Percentiles rank a stretch among this genome's conserved stretches.
Evolutionary conservation across 92 coral and sea anemone species (phyloP).

Genomic region (Phymanthus crucifer): DNA sequence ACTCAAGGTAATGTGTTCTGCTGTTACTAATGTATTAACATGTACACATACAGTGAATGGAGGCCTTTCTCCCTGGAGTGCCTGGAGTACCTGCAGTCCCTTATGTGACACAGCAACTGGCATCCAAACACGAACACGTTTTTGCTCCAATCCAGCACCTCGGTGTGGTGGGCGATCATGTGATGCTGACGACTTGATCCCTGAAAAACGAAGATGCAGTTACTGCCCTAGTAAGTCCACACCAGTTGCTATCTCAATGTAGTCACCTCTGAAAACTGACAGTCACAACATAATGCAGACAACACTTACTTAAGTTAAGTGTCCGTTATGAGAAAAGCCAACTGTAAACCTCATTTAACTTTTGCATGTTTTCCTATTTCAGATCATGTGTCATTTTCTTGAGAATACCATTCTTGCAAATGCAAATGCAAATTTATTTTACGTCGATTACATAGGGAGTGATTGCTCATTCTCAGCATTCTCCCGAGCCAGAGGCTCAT

Average conservation of each 20-base stretch:
- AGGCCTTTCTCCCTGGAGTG: slow-evolving; percentile 50
- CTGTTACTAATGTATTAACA: neutral
- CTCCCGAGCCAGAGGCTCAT: too few species aligned
- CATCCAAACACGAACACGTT: slow-evolving; percentile 38
- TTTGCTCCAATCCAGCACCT: slow-evolving; percentile 46
- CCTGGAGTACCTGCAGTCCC: slow-evolving; percentile 51
- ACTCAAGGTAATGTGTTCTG: neutral
- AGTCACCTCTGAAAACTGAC: too few species aligned
- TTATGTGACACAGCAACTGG: slow-evolving; percentile 29
- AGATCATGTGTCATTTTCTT: too few species aligned
- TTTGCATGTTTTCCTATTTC: too few species aligned
- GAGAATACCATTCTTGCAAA: too few species aligned
- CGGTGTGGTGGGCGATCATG: slow-evolving; percentile 61
- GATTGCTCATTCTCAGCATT: too few species aligned
- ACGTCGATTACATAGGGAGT: too few species aligned
- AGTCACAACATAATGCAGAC: neutral
- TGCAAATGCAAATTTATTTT: too few species aligned
- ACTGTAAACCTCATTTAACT: too few species aligned
- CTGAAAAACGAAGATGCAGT: slow-evolving; percentile 33
- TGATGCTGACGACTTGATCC: slow-evolving; percentile 18
- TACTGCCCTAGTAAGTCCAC: slow-evolving; percentile 64
- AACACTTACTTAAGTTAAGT: too few species aligned
- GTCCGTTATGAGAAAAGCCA: too few species aligned
- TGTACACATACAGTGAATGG: slow-evolving; percentile 43
- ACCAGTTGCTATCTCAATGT: too few species aligned